A percentile compares a stretch with the other conserved stretches of the same genome.
Evolutionary conservation across 2,888 invertebrate species (phyloP).

Genomic region (Oasisia sp.): DNA sequence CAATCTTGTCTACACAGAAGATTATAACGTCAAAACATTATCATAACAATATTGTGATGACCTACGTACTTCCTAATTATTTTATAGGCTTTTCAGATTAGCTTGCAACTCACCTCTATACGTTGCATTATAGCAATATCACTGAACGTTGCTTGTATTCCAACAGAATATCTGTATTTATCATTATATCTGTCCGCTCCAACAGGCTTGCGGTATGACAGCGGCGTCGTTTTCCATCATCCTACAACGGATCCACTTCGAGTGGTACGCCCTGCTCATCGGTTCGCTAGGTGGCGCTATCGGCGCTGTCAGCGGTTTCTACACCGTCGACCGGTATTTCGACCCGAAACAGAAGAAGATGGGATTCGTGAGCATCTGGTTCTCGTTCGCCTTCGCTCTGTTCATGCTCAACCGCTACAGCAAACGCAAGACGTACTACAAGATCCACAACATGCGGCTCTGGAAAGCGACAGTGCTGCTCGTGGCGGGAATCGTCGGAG

Average conservation of each 20-base stretch:
- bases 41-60: too few species aligned
- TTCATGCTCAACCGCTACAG: conserved; percentile 54
- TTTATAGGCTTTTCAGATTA: too few species aligned
- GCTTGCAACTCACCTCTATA: neutral
- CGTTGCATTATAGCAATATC: neutral
- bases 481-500: conserved; percentile 55
- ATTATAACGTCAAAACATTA: too few species aligned
- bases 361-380: conserved; percentile 60
- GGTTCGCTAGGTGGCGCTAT: conserved; percentile 50
- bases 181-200: neutral
- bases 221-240: conserved; percentile 56
- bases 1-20: too few species aligned
- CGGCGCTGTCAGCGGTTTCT: conserved; percentile 56
- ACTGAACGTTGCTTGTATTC: neutral
- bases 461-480: conserved; percentile 42
- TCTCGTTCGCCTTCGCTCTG: conserved; percentile 58
- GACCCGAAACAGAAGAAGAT: conserved; percentile 56
- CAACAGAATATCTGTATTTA: neutral
- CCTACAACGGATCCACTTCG: conserved; percentile 49
- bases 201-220: conserved; percentile 52
- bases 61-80: too few species aligned
- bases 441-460: conserved; percentile 39
- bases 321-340: conserved; percentile 51
- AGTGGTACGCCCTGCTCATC: conserved; percentile 48
- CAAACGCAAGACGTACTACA: conserved; percentile 45